Base-by-base conservation (phyloP, 2,113 vertebrate species). In the Ptilorrhoa leucosticta region DNA sequence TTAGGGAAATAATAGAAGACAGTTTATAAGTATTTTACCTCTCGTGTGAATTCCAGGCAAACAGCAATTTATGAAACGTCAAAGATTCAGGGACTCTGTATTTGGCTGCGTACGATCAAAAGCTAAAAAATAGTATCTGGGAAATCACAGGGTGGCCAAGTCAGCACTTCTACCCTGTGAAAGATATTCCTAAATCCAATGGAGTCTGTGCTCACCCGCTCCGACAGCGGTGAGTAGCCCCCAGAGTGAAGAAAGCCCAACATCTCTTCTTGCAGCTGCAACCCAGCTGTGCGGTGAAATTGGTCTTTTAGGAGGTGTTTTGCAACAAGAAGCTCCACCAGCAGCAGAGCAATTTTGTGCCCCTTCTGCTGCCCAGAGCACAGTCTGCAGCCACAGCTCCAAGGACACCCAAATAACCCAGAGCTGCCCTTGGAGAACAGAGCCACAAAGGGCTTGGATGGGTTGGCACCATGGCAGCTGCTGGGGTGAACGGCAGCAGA, bases 351-450 rank as follows among this genome's bases (percentile, higher is more conserved):
- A 8, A 1, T 27, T 58, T 28, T 35, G 69, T 54, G 60, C 7
- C 60, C 37, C 0, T 5, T 48, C 35, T 65, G 47, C 44, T 72
- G 79, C 71, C 48, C 79, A 26, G 11, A 16, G 39, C 37, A 50
- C 27, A 27, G 9, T 0, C 37, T 53, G 51, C 31, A 73, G 68
- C 63, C 58, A 18, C 21, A 31, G 1, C 13, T 42, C 17, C 35
- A 5, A 30, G 65, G 61, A 21, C 35, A 40, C 11, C 23, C n/a
- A 18, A 30, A 14, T 0, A 39, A 2, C 56, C 35, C 44, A 15
- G 6, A 3, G 0, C 0, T 42, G 45, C 28, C 9, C 45, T 48
- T 26, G 45, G 45, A 10, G 54, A 77, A 31, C 0, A 11, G 56
- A 89, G 61, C 51, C 78, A 11, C 18, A 17, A n/a, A 69, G 58